These are phyloP conservation scores for Apostichopus parvimensis DNA, from an alignment of 35 echinoderm and acorn worm species.

Conservation along the genomic window DNA sequence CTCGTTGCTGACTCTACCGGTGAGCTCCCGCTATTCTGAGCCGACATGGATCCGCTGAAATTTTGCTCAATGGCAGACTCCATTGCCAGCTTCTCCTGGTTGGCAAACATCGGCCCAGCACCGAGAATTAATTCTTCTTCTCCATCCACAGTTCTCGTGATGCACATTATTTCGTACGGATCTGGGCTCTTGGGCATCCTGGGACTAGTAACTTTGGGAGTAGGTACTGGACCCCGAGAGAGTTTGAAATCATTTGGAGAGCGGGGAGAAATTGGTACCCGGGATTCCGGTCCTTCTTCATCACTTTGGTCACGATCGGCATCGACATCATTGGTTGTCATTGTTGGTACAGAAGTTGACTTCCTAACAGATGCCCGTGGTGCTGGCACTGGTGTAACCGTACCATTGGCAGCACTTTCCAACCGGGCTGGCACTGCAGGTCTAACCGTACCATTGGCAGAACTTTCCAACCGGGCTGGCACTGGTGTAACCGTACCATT, in stretches of 20 bases:
- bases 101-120: conserved; percentile 44
- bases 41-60: not conserved
- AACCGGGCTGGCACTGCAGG: no score
- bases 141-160: conserved; percentile 40
- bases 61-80: conserved; percentile 23
- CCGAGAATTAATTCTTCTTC: conserved; percentile 43
- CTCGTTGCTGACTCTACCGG: not conserved
- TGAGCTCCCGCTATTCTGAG: not conserved
- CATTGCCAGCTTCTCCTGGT: conserved; percentile 39
- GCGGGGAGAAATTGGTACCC: not conserved
- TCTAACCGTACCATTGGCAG: no score
- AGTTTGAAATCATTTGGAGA: not conserved
- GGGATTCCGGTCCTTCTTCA: not conserved
- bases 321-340: not conserved
- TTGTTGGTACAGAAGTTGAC: not conserved
- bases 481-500: no score
- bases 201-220: not conserved
- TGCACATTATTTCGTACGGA: conserved; percentile 41
- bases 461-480: no score
- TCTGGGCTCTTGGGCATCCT: not conserved
- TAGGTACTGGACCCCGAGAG: not conserved
- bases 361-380: not conserved
- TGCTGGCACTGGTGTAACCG: not conserved
- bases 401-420: not conserved
- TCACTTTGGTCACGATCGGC: not conserved